Percentiles rank a stretch among this genome's conserved stretches.
Evolutionary conservation across 2,113 vertebrate species (phyloP).

Genomic region (Pedionomus torquatus): DNA sequence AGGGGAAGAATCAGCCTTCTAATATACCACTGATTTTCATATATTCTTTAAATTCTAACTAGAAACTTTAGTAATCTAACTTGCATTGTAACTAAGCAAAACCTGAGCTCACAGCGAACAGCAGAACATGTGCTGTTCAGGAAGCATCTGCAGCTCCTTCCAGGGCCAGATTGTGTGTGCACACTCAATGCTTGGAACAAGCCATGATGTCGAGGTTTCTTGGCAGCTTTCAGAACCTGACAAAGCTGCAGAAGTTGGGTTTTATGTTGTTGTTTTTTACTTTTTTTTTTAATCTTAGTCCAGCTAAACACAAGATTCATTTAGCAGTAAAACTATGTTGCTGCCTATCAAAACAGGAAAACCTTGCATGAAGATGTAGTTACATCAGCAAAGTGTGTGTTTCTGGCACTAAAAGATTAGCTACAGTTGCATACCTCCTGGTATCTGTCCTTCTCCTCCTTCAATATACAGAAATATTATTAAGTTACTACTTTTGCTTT

Average conservation of each 20-base stretch:
- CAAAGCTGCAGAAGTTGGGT: neutral
- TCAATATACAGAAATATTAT: neutral
- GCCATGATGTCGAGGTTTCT: neutral
- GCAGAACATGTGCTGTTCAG: neutral
- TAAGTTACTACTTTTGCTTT: neutral
- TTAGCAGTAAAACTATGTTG: neutral
- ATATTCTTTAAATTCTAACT: neutral
- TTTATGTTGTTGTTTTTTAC: neutral
- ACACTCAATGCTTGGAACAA: neutral
- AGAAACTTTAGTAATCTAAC: neutral
- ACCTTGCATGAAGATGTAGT: neutral
- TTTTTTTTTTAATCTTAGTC: neutral
- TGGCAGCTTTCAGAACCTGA: neutral
- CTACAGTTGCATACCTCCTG: neutral
- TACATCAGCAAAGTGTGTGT: neutral
- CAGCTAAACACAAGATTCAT: neutral
- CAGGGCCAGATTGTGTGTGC: neutral
- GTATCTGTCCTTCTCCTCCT: neutral
- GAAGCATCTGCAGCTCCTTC: neutral
- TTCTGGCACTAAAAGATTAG: neutral
- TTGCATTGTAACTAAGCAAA: neutral
- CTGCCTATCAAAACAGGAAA: slow-evolving; percentile 19
- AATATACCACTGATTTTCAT: neutral
- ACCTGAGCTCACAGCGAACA: neutral
- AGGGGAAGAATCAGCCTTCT: neutral